A percentile compares a stretch with the other conserved stretches of the same genome.
These are phyloP conservation scores for Dysidea cf. avara DNA, from an alignment of 37 sponge, comb jelly and placozoan species.

Conservation along the genomic window DNA sequence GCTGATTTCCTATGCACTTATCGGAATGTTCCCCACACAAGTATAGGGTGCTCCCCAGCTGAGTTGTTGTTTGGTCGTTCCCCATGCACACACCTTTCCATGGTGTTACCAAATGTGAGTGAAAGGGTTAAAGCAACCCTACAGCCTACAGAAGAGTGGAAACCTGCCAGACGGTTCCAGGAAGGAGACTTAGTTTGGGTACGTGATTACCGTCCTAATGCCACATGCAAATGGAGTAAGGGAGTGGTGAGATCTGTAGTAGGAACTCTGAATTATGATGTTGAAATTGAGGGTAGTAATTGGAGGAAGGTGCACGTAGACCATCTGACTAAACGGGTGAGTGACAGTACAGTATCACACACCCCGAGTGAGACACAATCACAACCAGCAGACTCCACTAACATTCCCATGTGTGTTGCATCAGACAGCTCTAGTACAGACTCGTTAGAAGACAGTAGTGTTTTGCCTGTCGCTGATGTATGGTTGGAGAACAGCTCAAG, in stretches of 20 bases:
- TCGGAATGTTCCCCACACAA: background rate
- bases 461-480: no score
- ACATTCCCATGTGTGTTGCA: no score
- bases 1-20: background rate
- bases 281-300: background rate
- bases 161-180: background rate
- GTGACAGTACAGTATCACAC: no score
- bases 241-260: background rate
- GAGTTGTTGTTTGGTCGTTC: background rate
- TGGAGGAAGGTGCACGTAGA: conserved; percentile 1
- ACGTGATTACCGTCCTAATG: background rate
- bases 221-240: background rate
- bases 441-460: no score
- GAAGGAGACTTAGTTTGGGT: conserved; percentile 5
- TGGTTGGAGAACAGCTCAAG: no score
- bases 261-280: background rate
- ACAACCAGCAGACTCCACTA: no score
- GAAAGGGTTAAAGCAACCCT: no score
- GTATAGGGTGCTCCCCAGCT: background rate
- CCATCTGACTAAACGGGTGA: background rate
- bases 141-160: no score
- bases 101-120: conserved; percentile 6
- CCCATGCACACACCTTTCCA: background rate
- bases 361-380: no score
- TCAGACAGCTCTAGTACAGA: no score